Percentiles rank a stretch among this genome's conserved stretches.
These are phyloP conservation scores for Thalassaphorura encarpata DNA, from an alignment of 1,140 invertebrate species.

Conservation along the genomic window DNA sequence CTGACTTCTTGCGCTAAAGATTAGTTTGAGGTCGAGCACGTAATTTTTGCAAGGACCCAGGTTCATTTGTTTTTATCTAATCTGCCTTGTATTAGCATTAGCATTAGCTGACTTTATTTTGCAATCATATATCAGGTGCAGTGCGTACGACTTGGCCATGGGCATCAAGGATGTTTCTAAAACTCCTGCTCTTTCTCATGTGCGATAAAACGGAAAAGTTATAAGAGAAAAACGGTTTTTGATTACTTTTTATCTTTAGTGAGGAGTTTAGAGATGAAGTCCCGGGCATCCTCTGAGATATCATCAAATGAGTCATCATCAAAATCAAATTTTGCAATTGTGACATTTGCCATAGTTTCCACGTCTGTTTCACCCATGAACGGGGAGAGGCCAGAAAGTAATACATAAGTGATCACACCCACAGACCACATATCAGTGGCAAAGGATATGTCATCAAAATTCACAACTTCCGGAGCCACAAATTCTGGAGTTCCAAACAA, in stretches of 20 bases:
- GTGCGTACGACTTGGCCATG: too few relatives aligned
- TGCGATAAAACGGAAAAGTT: too few relatives aligned
- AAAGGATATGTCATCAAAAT: slow-evolving; percentile 91
- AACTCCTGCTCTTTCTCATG: too few relatives aligned
- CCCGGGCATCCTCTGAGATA: slow-evolving; percentile 82
- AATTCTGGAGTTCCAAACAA: slow-evolving; percentile 91
- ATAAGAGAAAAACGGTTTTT: too few relatives aligned
- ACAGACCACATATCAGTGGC: slow-evolving; percentile 93
- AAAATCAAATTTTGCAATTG: slow-evolving; percentile 88
- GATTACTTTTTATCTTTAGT: slow-evolving; percentile 84
- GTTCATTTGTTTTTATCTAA: too few relatives aligned
- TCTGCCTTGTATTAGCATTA: too few relatives aligned
- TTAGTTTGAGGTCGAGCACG: too few relatives aligned
- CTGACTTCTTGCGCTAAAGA: too few relatives aligned
- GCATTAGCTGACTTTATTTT: too few relatives aligned
- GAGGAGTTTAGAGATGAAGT: slow-evolving; percentile 79
- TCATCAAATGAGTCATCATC: slow-evolving; percentile 87
- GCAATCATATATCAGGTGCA: too few relatives aligned
- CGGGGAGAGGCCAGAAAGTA: slow-evolving; percentile 87
- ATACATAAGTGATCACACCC: slow-evolving; percentile 50
- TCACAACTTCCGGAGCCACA: slow-evolving; percentile 95
- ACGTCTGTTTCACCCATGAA: slow-evolving; percentile 97
- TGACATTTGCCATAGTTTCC: slow-evolving; percentile 95
- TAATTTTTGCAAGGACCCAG: too few relatives aligned
- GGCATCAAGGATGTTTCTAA: too few relatives aligned